Base-by-base conservation (phyloP, 1,140 invertebrate genomes). In the Odontomachus brunneus region DNA sequence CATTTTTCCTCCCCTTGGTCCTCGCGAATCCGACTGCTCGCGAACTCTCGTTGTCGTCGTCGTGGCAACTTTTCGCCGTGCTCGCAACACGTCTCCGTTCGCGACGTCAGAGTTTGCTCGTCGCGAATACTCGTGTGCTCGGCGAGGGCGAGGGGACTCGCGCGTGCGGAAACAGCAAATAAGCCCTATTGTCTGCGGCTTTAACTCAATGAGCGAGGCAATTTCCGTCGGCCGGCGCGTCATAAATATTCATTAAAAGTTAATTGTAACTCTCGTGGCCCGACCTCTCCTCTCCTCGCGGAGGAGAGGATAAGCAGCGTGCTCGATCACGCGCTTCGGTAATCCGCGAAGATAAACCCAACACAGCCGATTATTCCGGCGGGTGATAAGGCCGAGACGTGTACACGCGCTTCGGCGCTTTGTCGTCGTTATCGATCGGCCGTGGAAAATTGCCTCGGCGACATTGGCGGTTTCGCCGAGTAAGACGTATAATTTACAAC, bases 201-300 rank as follows among this genome's bases (percentile, higher is more conserved):
- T 80, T 80, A 80, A 80, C 75, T 80, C 75, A 80, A 80, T 80
- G 75, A 80, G 24, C 51, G 75, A 57, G 65, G 65, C 69, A 80
- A 80, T 80, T 80, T 80, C 33, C 24, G 75, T n/a, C 65, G 75
- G 75, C 51, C 75, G 65, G 65, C 33, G 75, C 71, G 26, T 82
- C 53, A 82, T 82, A 82, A 82, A 82, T 82, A 82, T 80, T 80
- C 75, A 80, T 80, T 69, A 69, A 80, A 38, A 71, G 65, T 80
- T 80, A 71, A 80, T 80, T 80, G 51, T 80, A 80, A 71, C 49
- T 55, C 53, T 55, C 53, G 15, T 15, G 1, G n/a, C 19, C 53
- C 19, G n/a, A 19, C 53, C 19, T 19, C 19, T 19, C n/a, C 17
- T 55, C 17, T 55, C 53, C n/a, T 55, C 75, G 63, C 33, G 62